phyloP scores from a whole-genome alignment of 2,888 invertebrate genomes.

The Mythimna vitellina region DNA sequence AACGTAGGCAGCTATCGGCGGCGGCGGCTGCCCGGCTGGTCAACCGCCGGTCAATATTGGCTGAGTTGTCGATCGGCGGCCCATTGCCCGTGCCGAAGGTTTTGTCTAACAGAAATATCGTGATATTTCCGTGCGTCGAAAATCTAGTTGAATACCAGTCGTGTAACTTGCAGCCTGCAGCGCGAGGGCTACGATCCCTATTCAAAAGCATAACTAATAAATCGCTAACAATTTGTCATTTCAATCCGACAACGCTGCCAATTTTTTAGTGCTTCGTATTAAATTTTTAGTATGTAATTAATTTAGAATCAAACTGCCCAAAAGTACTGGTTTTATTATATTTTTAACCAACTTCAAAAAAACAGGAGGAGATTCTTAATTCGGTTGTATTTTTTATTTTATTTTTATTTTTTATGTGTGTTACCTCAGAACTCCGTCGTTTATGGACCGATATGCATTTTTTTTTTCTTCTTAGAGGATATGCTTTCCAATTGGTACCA shows the following conservation, averaged over 20 bases:
- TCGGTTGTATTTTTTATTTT: too few species aligned
- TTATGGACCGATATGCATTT: too few species aligned
- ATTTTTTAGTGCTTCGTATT: neutral
- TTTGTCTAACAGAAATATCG: neutral
- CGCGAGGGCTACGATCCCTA: neutral
- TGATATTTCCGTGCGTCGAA: neutral
- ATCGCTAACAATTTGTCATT: neutral
- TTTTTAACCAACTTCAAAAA: too few species aligned
- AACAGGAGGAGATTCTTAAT: too few species aligned
- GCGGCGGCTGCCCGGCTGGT: neutral
- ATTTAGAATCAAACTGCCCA: neutral
- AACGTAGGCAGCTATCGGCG: neutral
- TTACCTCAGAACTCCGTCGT: too few species aligned
- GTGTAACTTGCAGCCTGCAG: too few species aligned
- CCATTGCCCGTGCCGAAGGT: neutral
- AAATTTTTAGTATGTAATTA: neutral
- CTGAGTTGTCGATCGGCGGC: neutral
- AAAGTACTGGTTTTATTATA: neutral
- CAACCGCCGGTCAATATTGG: constrained; percentile 37
- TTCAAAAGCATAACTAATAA: neutral
- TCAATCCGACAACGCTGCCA: neutral
- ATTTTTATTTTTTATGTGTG: too few species aligned
- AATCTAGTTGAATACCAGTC: neutral
- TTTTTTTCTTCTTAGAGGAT: too few species aligned
- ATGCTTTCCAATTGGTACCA: too few species aligned